phyloP scores from a whole-genome alignment of 2,888 invertebrate genomes.

The Bellardia pandia region DNA sequence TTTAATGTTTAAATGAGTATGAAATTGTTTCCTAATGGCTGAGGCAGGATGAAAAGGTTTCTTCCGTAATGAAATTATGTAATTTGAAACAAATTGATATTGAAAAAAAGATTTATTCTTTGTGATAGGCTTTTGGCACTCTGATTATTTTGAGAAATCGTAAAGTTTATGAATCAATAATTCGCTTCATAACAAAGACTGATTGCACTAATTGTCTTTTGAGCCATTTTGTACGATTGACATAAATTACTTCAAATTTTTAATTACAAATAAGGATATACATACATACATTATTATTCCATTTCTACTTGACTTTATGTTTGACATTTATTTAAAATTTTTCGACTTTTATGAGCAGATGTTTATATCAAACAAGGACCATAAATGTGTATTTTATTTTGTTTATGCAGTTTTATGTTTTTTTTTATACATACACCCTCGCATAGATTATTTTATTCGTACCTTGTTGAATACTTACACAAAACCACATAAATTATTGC shows the following conservation, averaged over 20 bases:
- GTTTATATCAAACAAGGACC: slow-evolving; percentile 43
- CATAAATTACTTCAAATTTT: neutral
- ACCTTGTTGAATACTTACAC: slow-evolving; percentile 36
- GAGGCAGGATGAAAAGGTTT: slow-evolving; percentile 48
- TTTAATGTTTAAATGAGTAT: slow-evolving; percentile 70
- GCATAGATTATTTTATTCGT: slow-evolving; percentile 1
- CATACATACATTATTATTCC: neutral
- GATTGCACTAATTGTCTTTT: too few species aligned
- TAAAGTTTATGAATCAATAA: too few species aligned
- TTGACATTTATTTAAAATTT: slow-evolving; percentile 55
- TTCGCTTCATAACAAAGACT: too few species aligned
- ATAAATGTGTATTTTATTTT: neutral
- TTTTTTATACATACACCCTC: slow-evolving; percentile 51
- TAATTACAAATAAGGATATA: neutral
- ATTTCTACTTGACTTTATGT: neutral
- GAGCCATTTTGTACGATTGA: neutral
- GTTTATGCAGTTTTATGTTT: slow-evolving; percentile 24
- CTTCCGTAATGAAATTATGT: slow-evolving; percentile 65
- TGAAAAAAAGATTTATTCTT: slow-evolving; percentile 20
- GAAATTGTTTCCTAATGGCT: slow-evolving; percentile 66
- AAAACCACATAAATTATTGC: slow-evolving; percentile 70
- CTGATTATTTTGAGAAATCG: too few species aligned
- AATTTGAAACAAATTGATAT: slow-evolving; percentile 71
- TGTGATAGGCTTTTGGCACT: too few species aligned
- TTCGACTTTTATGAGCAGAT: slow-evolving; percentile 62